Percentiles rank a stretch among this genome's conserved stretches.
Conservation (phyloP, 2,888 invertebrate species). For the Coelopa pilipes region DNA sequence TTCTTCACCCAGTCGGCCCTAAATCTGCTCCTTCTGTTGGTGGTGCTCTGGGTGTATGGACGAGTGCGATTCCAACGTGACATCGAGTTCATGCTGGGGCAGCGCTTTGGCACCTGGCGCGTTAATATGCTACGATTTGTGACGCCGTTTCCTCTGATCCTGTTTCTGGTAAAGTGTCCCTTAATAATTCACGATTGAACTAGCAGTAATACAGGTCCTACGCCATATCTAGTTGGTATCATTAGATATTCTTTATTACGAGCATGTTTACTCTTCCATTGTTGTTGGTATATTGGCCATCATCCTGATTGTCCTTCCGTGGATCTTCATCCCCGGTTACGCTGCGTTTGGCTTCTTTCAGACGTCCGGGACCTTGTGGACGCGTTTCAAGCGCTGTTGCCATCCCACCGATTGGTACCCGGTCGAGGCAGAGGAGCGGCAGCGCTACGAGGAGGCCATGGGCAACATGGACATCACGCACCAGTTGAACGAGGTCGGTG, state of each 20-base stretch:
- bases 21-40: conserved; percentile 76
- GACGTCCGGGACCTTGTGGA: conserved; percentile 55
- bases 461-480: conserved; percentile 60
- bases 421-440: conserved; percentile 60
- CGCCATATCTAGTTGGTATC: not conserved
- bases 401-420: conserved; percentile 66
- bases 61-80: conserved; percentile 74
- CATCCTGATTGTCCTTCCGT: conserved; percentile 40
- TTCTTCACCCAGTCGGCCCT: conserved; percentile 50
- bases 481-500: conserved; percentile 53
- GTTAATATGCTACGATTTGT: conserved; percentile 60
- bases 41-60: conserved; percentile 87
- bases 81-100: conserved; percentile 78
- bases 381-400: conserved; percentile 60
- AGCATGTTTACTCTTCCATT: conserved; percentile 41
- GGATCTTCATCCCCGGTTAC: conserved; percentile 55
- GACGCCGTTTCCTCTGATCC: conserved; percentile 57
- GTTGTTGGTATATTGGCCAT: conserved; percentile 39
- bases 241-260: not conserved
- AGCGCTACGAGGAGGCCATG: conserved; percentile 63
- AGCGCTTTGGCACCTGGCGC: conserved; percentile 69
- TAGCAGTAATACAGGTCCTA: not conserved
- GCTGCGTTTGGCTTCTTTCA: conserved; percentile 56
- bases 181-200: no score
- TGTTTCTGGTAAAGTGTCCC: conserved; percentile 52